Evolutionary conservation across 2,888 invertebrate genomes (phyloP).

Genomic region (Alsophila aescularia): DNA sequence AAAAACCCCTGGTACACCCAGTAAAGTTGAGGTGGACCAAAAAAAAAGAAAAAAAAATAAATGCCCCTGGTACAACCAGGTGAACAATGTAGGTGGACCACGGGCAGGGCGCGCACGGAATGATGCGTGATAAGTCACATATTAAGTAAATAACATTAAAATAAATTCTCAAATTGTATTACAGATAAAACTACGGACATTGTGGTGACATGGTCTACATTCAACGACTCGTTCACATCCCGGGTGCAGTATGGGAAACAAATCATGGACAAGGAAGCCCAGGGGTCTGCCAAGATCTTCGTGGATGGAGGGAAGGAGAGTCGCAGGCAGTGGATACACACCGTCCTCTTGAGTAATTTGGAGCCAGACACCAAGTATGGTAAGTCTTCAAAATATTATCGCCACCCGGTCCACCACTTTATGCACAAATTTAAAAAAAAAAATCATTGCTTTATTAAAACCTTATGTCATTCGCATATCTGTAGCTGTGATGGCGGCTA

Average conservation of each 20-base stretch:
- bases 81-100: too few species aligned
- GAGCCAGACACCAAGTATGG: slow-evolving; percentile 87
- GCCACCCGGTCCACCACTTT: too few species aligned
- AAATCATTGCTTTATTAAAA: too few species aligned
- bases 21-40: too few species aligned
- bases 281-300: slow-evolving; percentile 86
- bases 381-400: slow-evolving; percentile 49
- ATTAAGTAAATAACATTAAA: not conserved
- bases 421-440: too few species aligned
- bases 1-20: too few species aligned
- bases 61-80: too few species aligned
- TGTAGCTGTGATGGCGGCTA: too few species aligned
- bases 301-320: slow-evolving; percentile 88
- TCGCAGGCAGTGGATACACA: slow-evolving; percentile 90
- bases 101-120: too few species aligned
- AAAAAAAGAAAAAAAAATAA: too few species aligned
- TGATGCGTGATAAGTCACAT: too few species aligned
- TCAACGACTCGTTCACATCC: slow-evolving; percentile 86
- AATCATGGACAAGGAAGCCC: slow-evolving; percentile 80
- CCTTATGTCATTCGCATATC: too few species aligned
- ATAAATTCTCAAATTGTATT: slow-evolving; percentile 17
- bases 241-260: slow-evolving; percentile 90
- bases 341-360: slow-evolving; percentile 86
- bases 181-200: slow-evolving; percentile 87
- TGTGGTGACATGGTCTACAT: slow-evolving; percentile 93